phyloP scores from a whole-genome alignment of 2,113 vertebrate species.

The Ameiurus melas region DNA sequence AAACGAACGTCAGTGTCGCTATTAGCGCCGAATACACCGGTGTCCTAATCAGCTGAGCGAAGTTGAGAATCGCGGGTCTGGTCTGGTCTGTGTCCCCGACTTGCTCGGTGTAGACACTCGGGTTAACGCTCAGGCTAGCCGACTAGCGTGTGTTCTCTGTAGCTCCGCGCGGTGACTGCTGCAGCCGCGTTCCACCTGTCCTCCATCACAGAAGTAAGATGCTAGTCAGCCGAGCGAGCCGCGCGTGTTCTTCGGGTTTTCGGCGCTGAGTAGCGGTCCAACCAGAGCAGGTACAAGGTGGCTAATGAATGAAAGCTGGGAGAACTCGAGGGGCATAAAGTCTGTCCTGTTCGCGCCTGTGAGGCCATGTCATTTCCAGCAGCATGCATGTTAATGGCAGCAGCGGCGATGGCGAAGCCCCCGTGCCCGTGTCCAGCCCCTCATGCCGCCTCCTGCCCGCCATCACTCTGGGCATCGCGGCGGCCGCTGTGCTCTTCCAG shows the following conservation, averaged over 20 bases:
- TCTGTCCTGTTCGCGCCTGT: conserved; percentile 45
- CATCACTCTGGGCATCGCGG: conserved; percentile 69
- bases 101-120: neutral
- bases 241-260: neutral
- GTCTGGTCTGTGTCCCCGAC: neutral
- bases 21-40: neutral
- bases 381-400: conserved; percentile 66
- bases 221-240: neutral
- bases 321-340: conserved; percentile 50
- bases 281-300: conserved; percentile 10
- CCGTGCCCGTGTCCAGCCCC: conserved; percentile 61
- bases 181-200: neutral
- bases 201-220: neutral
- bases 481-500: conserved; percentile 70
- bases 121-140: no score
- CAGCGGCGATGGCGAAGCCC: conserved; percentile 60
- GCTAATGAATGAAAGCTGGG: conserved; percentile 45
- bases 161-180: neutral
- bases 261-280: neutral
- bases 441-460: conserved; percentile 68
- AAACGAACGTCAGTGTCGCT: neutral
- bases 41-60: neutral
- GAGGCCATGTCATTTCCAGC: conserved; percentile 65
- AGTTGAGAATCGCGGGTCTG: neutral
- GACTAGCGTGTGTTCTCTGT: neutral